Conservation (phyloP, 2,113 vertebrate species). For the Elachura formosa region DNA sequence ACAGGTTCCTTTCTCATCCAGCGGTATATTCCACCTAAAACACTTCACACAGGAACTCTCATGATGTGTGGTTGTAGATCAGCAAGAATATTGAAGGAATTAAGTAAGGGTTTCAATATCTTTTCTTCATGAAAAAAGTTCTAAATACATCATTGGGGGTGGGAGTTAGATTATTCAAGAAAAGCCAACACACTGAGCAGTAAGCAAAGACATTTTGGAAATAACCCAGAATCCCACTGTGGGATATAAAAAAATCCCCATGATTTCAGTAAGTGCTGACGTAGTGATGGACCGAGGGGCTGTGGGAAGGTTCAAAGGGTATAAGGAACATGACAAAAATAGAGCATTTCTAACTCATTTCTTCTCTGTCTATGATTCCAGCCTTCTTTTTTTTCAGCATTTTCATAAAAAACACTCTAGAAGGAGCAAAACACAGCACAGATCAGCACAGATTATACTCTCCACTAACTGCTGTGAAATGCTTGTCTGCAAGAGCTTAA, state of each 20-base stretch:
- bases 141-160: not conserved
- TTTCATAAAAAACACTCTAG: not conserved
- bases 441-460: not conserved
- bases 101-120: not conserved
- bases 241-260: not conserved
- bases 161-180: not conserved
- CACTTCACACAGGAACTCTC: too few species aligned
- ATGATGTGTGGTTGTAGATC: not conserved
- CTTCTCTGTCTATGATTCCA: not conserved
- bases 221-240: slow-evolving; percentile 7
- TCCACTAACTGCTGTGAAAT: not conserved
- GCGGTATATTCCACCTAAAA: not conserved
- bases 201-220: slow-evolving; percentile 16
- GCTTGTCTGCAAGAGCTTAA: not conserved
- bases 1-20: not conserved
- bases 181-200: not conserved
- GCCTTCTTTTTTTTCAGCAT: not conserved
- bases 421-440: not conserved
- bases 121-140: not conserved
- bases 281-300: not conserved
- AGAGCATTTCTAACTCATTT: slow-evolving; percentile 15
- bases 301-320: slow-evolving; percentile 53
- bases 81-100: not conserved
- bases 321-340: slow-evolving; percentile 41
- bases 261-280: not conserved